Evolutionary conservation across 1,140 invertebrate species (phyloP).

Genomic region (Lysiphlebus fabarum): DNA sequence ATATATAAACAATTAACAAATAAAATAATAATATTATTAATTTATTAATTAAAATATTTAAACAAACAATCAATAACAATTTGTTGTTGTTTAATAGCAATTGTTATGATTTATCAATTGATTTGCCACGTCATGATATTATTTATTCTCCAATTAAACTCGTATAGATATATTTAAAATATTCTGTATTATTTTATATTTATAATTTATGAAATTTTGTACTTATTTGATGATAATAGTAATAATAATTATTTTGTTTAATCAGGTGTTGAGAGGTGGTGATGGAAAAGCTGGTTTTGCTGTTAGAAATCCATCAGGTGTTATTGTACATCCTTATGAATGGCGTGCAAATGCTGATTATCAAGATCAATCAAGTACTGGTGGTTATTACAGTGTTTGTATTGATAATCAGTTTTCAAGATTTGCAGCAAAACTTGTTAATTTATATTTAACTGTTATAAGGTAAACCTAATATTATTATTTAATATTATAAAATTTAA

Average conservation of each 20-base stretch:
- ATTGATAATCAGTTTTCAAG: conserved; percentile 93
- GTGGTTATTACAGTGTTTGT: conserved; percentile 90
- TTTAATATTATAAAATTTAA: conserved; percentile 6
- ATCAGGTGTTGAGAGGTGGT: conserved; percentile 78
- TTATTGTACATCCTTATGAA: conserved; percentile 84
- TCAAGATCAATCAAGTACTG: conserved; percentile 73
- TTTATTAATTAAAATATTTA: too few relatives aligned
- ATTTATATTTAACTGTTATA: conserved; percentile 90
- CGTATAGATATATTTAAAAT: conserved; percentile 11
- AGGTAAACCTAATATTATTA: conserved; percentile 51
- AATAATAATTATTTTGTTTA: conserved; percentile 3
- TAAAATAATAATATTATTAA: too few relatives aligned
- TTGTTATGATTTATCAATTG: neutral
- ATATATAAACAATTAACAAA: too few relatives aligned
- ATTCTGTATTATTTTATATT: neutral
- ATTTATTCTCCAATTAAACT: neutral
- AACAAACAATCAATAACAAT: too few relatives aligned
- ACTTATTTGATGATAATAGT: too few relatives aligned
- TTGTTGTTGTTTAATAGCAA: too few relatives aligned
- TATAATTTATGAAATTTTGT: too few relatives aligned
- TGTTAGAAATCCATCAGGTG: conserved; percentile 78
- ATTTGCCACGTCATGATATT: conserved; percentile 13
- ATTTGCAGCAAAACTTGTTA: conserved; percentile 88
- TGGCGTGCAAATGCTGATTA: conserved; percentile 85
- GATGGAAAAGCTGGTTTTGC: conserved; percentile 91